phyloP scores from a whole-genome alignment of 2,888 invertebrate species.

The Drosophila putrida region DNA sequence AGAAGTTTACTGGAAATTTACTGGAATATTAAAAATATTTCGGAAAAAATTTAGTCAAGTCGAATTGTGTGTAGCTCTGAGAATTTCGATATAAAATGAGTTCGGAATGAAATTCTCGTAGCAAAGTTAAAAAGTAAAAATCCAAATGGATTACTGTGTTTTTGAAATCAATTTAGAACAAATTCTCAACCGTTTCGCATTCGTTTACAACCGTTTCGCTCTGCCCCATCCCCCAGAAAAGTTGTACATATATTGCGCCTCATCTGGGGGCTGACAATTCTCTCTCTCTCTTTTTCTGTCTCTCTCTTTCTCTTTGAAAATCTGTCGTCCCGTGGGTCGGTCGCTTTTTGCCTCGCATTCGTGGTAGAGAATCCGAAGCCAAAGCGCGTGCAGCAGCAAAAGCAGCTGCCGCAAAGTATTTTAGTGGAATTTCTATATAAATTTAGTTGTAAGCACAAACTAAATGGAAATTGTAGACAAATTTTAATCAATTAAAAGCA shows the following conservation, averaged over 20 bases:
- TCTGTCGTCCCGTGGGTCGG: conserved; percentile 36
- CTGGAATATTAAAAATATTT: conserved; percentile 27
- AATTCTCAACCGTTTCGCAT: conserved; percentile 31
- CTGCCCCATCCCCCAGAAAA: conserved; percentile 38
- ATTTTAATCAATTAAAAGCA: conserved; percentile 10
- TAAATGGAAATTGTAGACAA: conserved; percentile 14
- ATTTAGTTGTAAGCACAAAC: conserved; percentile 54
- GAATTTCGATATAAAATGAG: conserved; percentile 20
- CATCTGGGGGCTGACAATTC: conserved; percentile 36
- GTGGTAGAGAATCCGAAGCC: conserved; percentile 48
- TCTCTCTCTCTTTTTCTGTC: not conserved
- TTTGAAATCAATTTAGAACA: not conserved
- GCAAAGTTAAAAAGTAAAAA: not conserved
- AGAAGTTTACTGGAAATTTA: conserved; percentile 11
- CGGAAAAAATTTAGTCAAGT: conserved; percentile 13
- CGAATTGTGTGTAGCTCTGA: conserved; percentile 9
- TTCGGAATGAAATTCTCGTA: rapidly evolving
- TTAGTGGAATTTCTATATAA: conserved; percentile 57
- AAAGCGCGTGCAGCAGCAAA: conserved; percentile 34
- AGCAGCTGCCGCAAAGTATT: conserved; percentile 54
- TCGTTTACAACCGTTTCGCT: conserved; percentile 48
- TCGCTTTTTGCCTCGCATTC: conserved; percentile 55
- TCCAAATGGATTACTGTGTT: conserved; percentile 26
- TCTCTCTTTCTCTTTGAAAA: not conserved
- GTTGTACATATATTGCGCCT: not conserved